Evolutionary conservation across 2,797 vertebrate species (phyloP).

Genomic region (Toxotes lorentzi): DNA sequence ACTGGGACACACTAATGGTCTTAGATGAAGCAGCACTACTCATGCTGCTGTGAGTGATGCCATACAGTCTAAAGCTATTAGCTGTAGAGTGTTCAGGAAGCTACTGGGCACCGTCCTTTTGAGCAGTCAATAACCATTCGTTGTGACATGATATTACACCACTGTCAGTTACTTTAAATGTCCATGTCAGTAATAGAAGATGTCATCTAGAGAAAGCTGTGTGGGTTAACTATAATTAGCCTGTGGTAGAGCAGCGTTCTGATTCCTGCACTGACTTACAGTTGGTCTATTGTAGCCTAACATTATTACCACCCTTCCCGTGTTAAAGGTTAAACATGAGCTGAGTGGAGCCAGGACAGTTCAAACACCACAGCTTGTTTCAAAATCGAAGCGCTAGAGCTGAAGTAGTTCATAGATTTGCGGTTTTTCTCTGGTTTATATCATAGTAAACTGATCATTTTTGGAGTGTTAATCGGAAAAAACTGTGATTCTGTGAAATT

Average conservation of each 20-base stretch:
- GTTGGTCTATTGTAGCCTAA: neutral
- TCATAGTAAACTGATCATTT: no score
- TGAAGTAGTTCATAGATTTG: neutral
- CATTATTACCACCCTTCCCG: neutral
- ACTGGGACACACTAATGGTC: constrained; percentile 71
- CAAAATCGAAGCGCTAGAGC: neutral
- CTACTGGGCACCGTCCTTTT: constrained; percentile 22
- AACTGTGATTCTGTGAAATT: neutral
- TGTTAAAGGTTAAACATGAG: constrained; percentile 11
- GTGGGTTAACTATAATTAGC: neutral
- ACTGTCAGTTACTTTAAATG: constrained; percentile 12
- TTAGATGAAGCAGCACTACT: constrained; percentile 64
- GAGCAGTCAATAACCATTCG: constrained; percentile 31
- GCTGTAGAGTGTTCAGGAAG: constrained; percentile 38
- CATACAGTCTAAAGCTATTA: constrained; percentile 72
- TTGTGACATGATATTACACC: constrained; percentile 20
- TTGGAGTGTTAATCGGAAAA: no score
- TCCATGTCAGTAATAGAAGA: constrained; percentile 15
- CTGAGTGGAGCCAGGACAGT: neutral
- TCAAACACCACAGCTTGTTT: neutral
- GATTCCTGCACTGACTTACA: neutral
- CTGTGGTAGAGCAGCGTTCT: neutral
- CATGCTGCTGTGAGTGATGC: constrained; percentile 50
- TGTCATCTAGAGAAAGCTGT: constrained; percentile 13
- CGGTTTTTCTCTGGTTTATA: neutral